Base-by-base conservation (phyloP, 23 tunicate species). In the Trididemnum nubilum region DNA sequence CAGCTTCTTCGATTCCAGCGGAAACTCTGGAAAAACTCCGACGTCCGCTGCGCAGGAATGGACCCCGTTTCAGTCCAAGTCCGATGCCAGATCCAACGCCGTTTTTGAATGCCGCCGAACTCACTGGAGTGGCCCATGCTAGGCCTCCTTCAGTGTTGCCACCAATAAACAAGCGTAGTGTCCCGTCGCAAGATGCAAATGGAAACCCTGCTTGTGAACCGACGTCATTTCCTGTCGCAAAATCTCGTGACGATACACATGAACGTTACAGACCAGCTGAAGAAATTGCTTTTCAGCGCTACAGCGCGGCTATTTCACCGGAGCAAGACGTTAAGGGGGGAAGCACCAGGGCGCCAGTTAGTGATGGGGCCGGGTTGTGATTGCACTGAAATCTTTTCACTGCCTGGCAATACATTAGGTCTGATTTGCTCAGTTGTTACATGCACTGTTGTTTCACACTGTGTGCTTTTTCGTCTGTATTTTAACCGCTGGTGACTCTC, bases 81-180 rank as follows among this genome's bases (percentile, higher is more conserved):
- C 82, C 82, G 21, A 85, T 85, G 88, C 88, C 88, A 25, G 88
- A 85, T 34, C 88, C 88, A 28, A 67, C 82, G 19, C 88, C 88
- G 18, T 85, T 85, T 76, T 76, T 85, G 5, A 37, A 63, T 19
- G 88, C 88, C 34, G 82, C 82, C 5, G 80, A 74, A 51, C 49
- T 1, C 40, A 7, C 19, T 21, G 81, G 31, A 27, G 50, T 37
- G 7, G 21, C 9, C 15, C 18, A 35, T 0, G 58, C 25, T 2
- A 19, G 58, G 37, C 78, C 78, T 36, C 88, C 88, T 0, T 63
- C 77, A 30, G 82, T 85, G 40, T 49, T 85, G 77, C 88, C 88
- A 0, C 88, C 88, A 3, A 85, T 85, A 51, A 9, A 37, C 25
- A 73, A 40, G 29, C 78, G 78, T 3, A 22, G 31, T 2, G 57